phyloP scores from a whole-genome alignment of 2,888 invertebrate genomes.

The Dexiosoma caninum region DNA sequence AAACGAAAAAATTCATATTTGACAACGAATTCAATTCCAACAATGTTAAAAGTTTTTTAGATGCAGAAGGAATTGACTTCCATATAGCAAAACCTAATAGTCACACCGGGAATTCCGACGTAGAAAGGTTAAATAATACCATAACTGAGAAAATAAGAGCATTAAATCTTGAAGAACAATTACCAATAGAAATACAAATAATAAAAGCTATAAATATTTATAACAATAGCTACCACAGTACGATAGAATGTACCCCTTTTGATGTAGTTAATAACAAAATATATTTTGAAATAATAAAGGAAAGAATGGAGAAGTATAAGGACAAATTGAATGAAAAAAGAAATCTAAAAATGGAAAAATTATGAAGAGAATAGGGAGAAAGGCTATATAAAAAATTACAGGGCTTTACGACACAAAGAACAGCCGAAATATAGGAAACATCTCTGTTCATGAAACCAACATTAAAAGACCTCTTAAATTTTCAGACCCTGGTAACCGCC shows the following conservation, averaged over 20 bases:
- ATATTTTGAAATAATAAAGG: neutral
- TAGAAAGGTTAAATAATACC: no score
- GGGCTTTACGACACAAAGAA: no score
- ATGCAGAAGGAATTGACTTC: no score
- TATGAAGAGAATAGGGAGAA: no score
- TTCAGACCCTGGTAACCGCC: no score
- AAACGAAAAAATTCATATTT: conserved; percentile 36
- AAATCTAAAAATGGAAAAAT: no score
- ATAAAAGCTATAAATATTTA: no score
- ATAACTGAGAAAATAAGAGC: no score
- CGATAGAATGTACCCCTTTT: neutral
- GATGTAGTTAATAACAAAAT: neutral
- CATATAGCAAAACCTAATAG: no score
- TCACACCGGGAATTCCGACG: no score
- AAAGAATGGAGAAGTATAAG: neutral
- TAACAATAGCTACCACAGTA: neutral
- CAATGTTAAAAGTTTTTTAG: conserved; percentile 57
- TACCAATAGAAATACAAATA: neutral
- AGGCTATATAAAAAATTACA: neutral
- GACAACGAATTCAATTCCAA: conserved; percentile 60
- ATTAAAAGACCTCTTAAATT: no score
- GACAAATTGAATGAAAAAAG: no score
- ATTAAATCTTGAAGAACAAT: neutral
- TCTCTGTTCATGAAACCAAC: neutral
- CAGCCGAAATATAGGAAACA: neutral